Percentiles rank a stretch among this genome's conserved stretches.
phyloP scores from a whole-genome alignment of 2,797 vertebrate genomes.

The Capromys pilorides region DNA sequence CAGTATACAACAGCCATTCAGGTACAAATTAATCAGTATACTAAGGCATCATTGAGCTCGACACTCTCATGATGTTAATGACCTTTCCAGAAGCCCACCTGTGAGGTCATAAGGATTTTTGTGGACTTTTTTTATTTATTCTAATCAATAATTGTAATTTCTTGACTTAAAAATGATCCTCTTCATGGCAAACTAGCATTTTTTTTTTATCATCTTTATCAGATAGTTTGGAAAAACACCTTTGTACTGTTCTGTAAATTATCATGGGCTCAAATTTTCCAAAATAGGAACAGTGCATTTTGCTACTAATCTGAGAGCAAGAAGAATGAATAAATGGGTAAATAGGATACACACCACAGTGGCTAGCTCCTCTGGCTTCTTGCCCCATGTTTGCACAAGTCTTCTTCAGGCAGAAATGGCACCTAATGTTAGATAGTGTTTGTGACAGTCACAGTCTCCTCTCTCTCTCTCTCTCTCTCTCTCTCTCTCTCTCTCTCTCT shows the following conservation, averaged over 20 bases:
- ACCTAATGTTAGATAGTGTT: neutral
- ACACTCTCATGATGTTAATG: neutral
- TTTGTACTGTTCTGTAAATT: neutral
- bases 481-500: no score
- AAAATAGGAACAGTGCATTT: neutral
- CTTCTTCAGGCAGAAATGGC: neutral
- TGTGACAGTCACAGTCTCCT: no score
- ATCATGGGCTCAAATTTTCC: neutral
- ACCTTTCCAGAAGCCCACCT: neutral
- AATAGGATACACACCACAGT: neutral
- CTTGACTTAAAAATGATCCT: neutral
- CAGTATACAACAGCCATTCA: no score
- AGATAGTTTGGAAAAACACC: neutral
- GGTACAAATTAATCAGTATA: neutral
- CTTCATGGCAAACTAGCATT: neutral
- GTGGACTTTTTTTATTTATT: neutral
- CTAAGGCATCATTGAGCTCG: neutral
- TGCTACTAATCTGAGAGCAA: neutral
- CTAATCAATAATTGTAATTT: neutral
- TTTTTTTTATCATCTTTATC: neutral
- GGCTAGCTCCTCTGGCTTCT: fast-evolving
- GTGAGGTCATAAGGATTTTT: neutral
- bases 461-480: no score
- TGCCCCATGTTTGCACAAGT: neutral
- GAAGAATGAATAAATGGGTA: no score